A percentile compares a stretch with the other conserved stretches of the same genome.
These are phyloP conservation scores for Atherinosoma microstoma DNA, from an alignment of 2,797 vertebrate species.

Conservation along the genomic window DNA sequence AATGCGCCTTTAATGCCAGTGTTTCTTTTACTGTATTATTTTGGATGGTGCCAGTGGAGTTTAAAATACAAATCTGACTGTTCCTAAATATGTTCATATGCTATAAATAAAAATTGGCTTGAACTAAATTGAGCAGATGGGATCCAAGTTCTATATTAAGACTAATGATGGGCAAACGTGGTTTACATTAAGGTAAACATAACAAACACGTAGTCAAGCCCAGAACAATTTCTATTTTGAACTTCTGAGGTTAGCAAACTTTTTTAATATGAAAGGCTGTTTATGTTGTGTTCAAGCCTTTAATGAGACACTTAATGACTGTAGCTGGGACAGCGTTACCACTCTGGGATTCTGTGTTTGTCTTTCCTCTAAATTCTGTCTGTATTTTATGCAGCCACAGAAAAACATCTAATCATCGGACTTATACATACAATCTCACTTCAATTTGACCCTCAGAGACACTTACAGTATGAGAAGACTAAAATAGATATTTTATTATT, in stretches of 20 bases:
- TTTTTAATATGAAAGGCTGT: constrained; percentile 41
- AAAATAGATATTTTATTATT: not conserved
- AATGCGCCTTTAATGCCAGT: constrained; percentile 4
- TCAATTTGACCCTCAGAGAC: constrained; percentile 31
- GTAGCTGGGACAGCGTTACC: constrained; percentile 26
- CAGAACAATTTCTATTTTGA: constrained; percentile 26
- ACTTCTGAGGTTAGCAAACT: constrained; percentile 49
- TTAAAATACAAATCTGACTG: constrained; percentile 16
- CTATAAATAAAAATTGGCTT: constrained; percentile 39
- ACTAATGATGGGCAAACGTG: too few species aligned
- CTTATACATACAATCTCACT: constrained; percentile 42
- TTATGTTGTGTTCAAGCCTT: constrained; percentile 48
- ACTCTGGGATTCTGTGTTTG: constrained; percentile 50
- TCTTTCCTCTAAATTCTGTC: constrained; percentile 53
- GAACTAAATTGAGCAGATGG: too few species aligned
- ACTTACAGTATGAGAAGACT: not conserved
- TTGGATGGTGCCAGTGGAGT: constrained; percentile 6
- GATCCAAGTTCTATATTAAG: too few species aligned
- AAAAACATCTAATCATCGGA: constrained; percentile 67
- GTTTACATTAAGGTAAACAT: too few species aligned
- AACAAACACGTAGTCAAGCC: constrained; percentile 26
- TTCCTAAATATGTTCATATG: constrained; percentile 26
- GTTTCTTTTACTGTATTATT: constrained; percentile 15
- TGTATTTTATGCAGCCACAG: constrained; percentile 60
- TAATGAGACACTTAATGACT: constrained; percentile 63